These are phyloP conservation scores for Camelus bactrianus DNA, from an alignment of 2,113 vertebrate genomes.

Conservation along the genomic window DNA sequence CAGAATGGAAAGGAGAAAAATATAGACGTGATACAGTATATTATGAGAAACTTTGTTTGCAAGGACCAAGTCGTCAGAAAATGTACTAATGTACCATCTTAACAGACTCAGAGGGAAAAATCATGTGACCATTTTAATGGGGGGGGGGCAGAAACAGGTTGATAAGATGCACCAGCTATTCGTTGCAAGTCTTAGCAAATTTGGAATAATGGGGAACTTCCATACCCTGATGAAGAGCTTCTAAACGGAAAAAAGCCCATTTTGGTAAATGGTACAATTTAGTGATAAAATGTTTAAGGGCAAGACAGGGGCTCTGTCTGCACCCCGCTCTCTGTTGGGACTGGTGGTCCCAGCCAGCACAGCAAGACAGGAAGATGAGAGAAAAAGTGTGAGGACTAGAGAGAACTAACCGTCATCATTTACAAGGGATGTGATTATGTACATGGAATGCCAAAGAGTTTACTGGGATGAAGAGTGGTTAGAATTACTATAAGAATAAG, in stretches of 20 bases:
- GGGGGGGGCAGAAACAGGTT: not conserved
- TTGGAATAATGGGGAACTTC: not conserved
- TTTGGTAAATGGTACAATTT: not conserved
- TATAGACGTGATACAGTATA: not conserved
- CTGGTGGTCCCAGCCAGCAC: not conserved
- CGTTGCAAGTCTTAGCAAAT: not conserved
- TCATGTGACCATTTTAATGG: not conserved
- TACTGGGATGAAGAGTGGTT: not conserved
- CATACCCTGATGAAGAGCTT: not conserved
- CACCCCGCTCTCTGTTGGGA: not conserved
- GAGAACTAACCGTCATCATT: not conserved
- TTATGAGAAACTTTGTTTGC: not conserved
- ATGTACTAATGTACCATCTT: not conserved
- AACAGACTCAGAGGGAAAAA: not conserved
- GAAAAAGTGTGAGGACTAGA: not conserved
- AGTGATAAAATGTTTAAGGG: not conserved
- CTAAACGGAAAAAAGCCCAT: not conserved
- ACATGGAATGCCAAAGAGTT: not conserved
- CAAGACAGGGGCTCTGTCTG: not conserved
- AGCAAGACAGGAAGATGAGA: not conserved
- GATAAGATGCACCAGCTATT: not conserved
- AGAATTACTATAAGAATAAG: slow-evolving; percentile 16
- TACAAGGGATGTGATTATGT: not conserved
- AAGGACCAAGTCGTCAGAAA: not conserved
- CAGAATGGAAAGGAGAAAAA: not conserved